Evolutionary conservation across 2,888 invertebrate genomes (phyloP), one percentile per base, ranked within the genome.

Genomic region (Pheosia gnoma): DNA sequence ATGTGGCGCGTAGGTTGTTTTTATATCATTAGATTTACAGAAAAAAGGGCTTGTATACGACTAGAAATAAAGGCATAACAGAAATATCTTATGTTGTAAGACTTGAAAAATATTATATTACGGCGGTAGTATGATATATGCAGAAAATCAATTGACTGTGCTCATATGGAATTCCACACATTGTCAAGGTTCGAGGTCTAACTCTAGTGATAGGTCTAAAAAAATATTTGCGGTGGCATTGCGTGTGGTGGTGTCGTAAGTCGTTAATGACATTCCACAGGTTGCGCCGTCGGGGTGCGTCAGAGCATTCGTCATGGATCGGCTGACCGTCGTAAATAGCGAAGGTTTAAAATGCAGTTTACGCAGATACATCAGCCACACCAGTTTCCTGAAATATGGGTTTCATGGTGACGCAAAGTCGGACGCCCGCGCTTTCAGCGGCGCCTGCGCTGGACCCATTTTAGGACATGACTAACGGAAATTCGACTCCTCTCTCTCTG

Each of bases 381-480:
- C 75, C 75, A 84, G 83, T 93, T 93, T 91, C 91, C 93, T 93
- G 93, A 93, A 93, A 93, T 91, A 89, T 83, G 89, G 91, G 87
- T 87, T 91, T 90, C 88, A 85, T 83, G 83, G 89, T 93, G 93
- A 93, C 93, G 93, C 83, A 91, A 89, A 90, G 88, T 84, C 88
- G 84, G 85, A 91, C 91, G 92, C 93, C 92, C 93, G 91, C 92
- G 91, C 93, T 90, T 91, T 91, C 91, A 90, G 91, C 93, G 91
- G 93, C 91, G 94, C 95, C 94, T 91, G 91, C 88, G 91, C 88
- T 94, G 94, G 91, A 91, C 94, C 95, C 95, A 95, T 95, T 95
- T 95, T 95, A 95, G 95, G 95, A 95, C 95, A 95, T 95, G 94
- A 95, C 94, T 94, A 94, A 94, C 93, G 94, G 95, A 95, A 95